Base-by-base conservation (phyloP, 2,797 vertebrate species). In the Mus minutoides region DNA sequence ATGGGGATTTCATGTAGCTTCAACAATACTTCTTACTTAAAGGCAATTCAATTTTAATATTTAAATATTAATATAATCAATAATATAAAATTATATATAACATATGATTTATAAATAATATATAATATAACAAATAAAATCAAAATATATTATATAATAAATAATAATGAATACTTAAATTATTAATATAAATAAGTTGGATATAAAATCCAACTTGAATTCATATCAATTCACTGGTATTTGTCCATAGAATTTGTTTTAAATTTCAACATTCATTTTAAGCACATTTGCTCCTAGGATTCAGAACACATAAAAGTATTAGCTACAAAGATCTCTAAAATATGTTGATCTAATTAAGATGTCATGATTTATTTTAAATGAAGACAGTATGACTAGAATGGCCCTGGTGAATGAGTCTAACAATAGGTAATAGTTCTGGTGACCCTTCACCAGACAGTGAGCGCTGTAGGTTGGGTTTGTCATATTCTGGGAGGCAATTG, bases 251-350 rank as follows among this genome's bases (percentile, higher is more conserved):
- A 46, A 92, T 94, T 91, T 90, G 58, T 95, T 92, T 49, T 91
- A 94, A 62, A 78, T 94, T 94, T 13, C 94, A 58, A 40, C 56
- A 80, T 94, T 94, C 0, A 69, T 76, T 97, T 97, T 96, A 96
- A 40, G 54, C 82, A 64, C 3, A 3, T 16, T 95, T 88, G 8
- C 6, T 92, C 92, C 94, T 56, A 24, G 92, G 34, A 56, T 91
- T 92, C 87, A 95, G 83, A 84, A 67, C 17, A 80, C 37, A 78
- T 31, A 73, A 83, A 37, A 82, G 31, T 89, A 21, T 87, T 84
- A 85, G 62, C 17, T 54, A 77, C 26, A 84, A 91, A 94, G 58
- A 88, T 37, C 60, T 64, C 83, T 94, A 79, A 85, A 93, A 46
- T 24, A 69, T 22, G 13, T 60, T 88, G 69, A 78, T 46, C 62